Conservation (phyloP, 2,888 invertebrate genomes). For the Cephonodes hylas region DNA sequence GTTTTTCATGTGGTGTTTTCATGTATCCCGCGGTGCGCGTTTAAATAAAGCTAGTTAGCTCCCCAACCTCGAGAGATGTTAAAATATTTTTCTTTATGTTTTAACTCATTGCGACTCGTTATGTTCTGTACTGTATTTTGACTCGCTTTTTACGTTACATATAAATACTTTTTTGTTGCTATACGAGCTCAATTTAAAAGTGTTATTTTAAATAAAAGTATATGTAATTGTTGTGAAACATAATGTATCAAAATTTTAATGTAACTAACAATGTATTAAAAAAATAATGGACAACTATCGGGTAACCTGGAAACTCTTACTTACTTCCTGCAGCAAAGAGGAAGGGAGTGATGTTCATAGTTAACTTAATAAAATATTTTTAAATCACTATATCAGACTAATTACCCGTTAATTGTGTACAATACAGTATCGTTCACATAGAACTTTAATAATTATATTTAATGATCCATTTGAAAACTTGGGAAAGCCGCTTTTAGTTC, state of each 20-base stretch:
- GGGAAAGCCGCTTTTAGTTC: not conserved
- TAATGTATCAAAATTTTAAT: no score
- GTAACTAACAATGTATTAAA: no score
- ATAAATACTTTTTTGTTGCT: no score
- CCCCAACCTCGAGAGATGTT: not conserved
- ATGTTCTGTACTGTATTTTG: not conserved
- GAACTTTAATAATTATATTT: constrained; percentile 9
- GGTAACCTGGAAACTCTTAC: no score
- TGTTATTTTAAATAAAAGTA: no score
- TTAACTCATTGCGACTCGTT: not conserved
- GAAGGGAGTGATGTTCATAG: not conserved
- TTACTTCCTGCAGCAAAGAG: not conserved
- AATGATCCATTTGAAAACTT: not conserved
- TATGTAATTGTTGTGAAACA: no score
- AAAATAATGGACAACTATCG: no score
- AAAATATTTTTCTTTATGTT: not conserved
- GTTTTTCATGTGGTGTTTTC: constrained; percentile 8
- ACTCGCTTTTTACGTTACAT: not conserved
- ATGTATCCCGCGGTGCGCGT: not conserved
- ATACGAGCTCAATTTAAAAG: no score
- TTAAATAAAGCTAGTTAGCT: constrained; percentile 6
- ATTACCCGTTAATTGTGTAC: not conserved
- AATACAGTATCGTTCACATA: constrained; percentile 5
- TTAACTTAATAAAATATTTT: not conserved
- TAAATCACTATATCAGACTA: not conserved